Conservation (phyloP, 2,888 invertebrate genomes). For the Ametastegia equiseti region DNA sequence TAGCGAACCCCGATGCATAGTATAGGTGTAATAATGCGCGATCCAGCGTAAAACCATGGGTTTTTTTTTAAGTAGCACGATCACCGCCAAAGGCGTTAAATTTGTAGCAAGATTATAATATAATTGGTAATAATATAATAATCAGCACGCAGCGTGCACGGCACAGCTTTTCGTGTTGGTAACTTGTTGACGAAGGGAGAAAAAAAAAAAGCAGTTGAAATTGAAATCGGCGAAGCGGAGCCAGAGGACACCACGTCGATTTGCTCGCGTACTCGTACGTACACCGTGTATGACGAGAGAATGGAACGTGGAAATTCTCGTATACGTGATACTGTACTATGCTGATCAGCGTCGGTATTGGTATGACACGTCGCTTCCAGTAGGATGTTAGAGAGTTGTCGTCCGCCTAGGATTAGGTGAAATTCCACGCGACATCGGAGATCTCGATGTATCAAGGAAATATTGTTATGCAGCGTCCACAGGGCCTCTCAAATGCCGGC, state of each 20-base stretch:
- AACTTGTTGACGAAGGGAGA: conserved; percentile 49
- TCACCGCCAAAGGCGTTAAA: conserved; percentile 41
- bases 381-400: not conserved
- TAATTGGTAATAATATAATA: no score
- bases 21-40: not conserved
- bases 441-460: not conserved
- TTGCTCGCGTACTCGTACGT: not conserved
- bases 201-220: not conserved
- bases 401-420: not conserved
- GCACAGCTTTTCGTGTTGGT: conserved; percentile 63
- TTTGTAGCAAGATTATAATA: conserved; percentile 11
- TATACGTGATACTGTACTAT: not conserved
- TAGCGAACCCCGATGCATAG: not conserved
- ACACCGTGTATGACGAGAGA: not conserved
- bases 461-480: conserved; percentile 15
- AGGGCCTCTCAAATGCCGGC: not conserved
- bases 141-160: conserved; percentile 52
- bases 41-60: not conserved
- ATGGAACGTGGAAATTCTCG: not conserved
- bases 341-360: conserved; percentile 15
- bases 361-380: not conserved
- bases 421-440: not conserved
- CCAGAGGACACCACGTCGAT: not conserved
- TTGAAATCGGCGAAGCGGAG: no score
- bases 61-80: not conserved